phyloP scores from a whole-genome alignment of 2,888 invertebrate genomes.

The Colletes collaris region DNA sequence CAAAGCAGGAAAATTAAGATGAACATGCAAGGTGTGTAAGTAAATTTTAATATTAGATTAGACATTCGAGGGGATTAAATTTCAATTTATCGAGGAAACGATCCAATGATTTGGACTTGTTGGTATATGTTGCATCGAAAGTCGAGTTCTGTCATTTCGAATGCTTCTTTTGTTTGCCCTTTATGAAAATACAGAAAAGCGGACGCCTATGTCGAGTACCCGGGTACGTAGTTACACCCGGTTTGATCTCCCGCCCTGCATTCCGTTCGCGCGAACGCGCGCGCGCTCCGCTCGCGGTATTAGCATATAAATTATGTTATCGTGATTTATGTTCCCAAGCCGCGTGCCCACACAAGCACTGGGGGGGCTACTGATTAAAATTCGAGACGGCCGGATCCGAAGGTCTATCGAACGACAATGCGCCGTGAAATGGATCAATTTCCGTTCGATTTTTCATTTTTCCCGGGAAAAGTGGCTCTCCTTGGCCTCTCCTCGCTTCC shows the following conservation, averaged over 20 bases:
- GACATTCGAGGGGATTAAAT: no score
- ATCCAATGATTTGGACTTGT: no score
- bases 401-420: constrained; percentile 25
- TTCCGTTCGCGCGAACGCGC: constrained; percentile 53
- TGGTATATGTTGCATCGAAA: no score
- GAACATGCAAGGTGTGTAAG: no score
- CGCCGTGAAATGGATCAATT: constrained; percentile 28
- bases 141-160: no score
- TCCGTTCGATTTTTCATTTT: constrained; percentile 21
- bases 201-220: constrained; percentile 53
- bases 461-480: constrained; percentile 12
- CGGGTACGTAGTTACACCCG: constrained; percentile 44
- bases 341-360: constrained; percentile 57
- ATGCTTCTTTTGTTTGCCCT: no score
- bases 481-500: background rate
- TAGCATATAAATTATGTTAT: constrained; percentile 82
- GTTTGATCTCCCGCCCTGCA: constrained; percentile 44
- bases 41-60: no score
- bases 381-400: constrained; percentile 54
- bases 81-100: no score
- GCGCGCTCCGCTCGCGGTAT: constrained; percentile 71
- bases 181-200: background rate
- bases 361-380: constrained; percentile 74
- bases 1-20: no score
- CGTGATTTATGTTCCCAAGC: constrained; percentile 78